A percentile compares a stretch with the other conserved stretches of the same genome.
These are phyloP conservation scores for Bursaphelenchus mucronatus DNA, from an alignment of 1,140 invertebrate species.

Conservation along the genomic window DNA sequence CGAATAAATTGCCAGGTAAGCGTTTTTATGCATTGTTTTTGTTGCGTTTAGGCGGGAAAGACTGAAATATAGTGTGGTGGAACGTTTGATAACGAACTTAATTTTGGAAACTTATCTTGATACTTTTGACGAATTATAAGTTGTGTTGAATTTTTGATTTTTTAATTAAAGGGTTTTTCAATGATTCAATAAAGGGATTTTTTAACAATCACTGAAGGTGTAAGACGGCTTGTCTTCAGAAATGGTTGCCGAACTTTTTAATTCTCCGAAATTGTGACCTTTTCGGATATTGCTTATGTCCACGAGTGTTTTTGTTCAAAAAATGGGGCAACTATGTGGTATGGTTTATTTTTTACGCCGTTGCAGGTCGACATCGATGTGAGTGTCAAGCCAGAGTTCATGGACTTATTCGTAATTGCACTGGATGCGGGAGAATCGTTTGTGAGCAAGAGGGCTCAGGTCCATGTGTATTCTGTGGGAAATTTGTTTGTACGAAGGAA, in stretches of 20 bases:
- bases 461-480: conserved; percentile 85
- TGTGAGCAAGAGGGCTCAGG: conserved; percentile 93
- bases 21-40: too few species aligned
- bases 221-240: too few species aligned
- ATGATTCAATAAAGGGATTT: not conserved
- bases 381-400: conserved; percentile 87
- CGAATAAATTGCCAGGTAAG: conserved; percentile 19
- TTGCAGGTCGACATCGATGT: conserved; percentile 74
- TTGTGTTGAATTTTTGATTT: not conserved
- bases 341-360: conserved; percentile 15
- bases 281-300: not conserved
- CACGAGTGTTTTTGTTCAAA: too few species aligned
- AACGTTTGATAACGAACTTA: not conserved
- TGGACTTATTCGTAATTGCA: conserved; percentile 84
- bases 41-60: too few species aligned
- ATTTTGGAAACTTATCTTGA: not conserved
- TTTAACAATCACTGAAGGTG: too few species aligned
- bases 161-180: too few species aligned
- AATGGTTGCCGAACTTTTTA: too few species aligned
- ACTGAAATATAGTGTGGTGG: not conserved
- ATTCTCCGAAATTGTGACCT: too few species aligned
- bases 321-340: not conserved
- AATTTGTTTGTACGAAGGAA: conserved; percentile 67
- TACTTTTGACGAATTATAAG: not conserved
- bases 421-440: conserved; percentile 85